These are phyloP conservation scores for Dryobota labecula DNA, from an alignment of 2,888 invertebrate genomes.

Conservation along the genomic window DNA sequence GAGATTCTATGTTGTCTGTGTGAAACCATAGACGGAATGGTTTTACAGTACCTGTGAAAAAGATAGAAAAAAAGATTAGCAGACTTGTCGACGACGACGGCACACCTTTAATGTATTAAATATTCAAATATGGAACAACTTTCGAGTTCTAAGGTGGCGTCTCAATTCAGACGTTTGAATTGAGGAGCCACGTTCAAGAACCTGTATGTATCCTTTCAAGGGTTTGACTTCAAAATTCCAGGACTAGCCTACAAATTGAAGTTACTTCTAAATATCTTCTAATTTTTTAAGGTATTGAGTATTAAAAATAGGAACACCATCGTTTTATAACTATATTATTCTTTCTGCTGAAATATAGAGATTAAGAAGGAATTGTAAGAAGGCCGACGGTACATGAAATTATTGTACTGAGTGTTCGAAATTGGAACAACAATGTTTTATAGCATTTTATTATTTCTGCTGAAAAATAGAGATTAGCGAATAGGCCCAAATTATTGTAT, in stretches of 20 bases:
- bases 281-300: too few species aligned
- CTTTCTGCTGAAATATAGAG: too few species aligned
- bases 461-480: neutral
- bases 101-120: too few species aligned
- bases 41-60: slow-evolving; percentile 93
- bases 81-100: neutral
- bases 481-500: neutral
- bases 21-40: slow-evolving; percentile 95
- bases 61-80: neutral
- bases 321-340: too few species aligned
- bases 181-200: neutral
- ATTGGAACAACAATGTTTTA: neutral
- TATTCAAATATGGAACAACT: neutral
- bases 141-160: neutral
- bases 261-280: neutral
- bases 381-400: too few species aligned
- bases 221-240: neutral
- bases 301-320: too few species aligned
- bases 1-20: slow-evolving; percentile 94
- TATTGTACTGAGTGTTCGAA: too few species aligned
- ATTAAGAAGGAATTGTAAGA: too few species aligned
- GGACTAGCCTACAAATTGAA: neutral
- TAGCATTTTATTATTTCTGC: neutral
- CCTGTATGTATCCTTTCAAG: neutral
- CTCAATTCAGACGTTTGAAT: neutral